A percentile compares a stretch with the other conserved stretches of the same genome.
These are phyloP conservation scores for Pangasius mekongensis DNA, from an alignment of 2,797 vertebrate species.

Conservation along the genomic window DNA sequence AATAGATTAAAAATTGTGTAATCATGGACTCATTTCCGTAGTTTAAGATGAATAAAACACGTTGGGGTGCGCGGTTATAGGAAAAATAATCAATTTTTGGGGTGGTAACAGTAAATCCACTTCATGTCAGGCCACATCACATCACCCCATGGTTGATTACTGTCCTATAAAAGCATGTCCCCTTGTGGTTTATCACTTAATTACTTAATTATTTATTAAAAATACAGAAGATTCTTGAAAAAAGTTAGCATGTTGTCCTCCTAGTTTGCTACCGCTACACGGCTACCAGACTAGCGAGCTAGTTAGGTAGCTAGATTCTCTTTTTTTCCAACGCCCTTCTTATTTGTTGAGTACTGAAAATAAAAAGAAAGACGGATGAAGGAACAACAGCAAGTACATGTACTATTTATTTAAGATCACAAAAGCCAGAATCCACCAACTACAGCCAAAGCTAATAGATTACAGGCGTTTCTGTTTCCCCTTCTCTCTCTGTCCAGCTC, in stretches of 20 bases:
- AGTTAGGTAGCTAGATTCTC: not conserved
- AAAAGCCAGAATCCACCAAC: constrained; percentile 46
- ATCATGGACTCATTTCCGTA: not conserved
- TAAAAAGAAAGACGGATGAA: not conserved
- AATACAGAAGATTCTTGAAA: not conserved
- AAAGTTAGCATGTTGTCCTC: not conserved
- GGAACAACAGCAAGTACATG: constrained; percentile 45
- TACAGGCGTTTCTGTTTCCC: constrained; percentile 46
- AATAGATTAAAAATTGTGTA: not conserved
- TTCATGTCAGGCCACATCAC: no score
- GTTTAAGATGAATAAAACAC: not conserved
- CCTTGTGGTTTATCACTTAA: no score
- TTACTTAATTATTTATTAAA: no score
- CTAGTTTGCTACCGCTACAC: not conserved
- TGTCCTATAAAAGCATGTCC: no score
- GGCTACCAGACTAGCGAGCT: not conserved
- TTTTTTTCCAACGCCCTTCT: not conserved
- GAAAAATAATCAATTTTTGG: not conserved
- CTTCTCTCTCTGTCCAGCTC: constrained; percentile 37
- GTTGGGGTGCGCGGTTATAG: not conserved
- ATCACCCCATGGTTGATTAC: no score
- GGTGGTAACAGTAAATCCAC: not conserved
- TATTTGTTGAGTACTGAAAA: not conserved
- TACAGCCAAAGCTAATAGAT: constrained; percentile 56
- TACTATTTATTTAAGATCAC: constrained; percentile 43